Evolutionary conservation across 2,113 vertebrate genomes (phyloP), one percentile per base, ranked within the genome.

Genomic region (Channa maculata): DNA sequence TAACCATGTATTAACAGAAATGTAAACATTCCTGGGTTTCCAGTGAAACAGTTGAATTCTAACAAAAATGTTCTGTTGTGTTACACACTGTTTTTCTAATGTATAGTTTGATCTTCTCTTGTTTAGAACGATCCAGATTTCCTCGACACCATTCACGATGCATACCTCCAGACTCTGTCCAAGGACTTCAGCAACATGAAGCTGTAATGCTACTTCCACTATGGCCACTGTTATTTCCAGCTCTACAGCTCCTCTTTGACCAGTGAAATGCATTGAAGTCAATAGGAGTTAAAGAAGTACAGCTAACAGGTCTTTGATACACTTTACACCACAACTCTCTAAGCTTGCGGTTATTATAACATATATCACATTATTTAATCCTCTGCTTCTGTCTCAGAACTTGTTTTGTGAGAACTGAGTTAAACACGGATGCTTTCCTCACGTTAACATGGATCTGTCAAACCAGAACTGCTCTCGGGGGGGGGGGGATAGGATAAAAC

Each of bases 51-150:
- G 24, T 24, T 24, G 24, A 24, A 24, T 24, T 24, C 24, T 24
- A 24, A 24, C 24, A 24, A 24, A 24, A 24, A 24, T 24, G 24
- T 24, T 24, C 24, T 24, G 24, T 24, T 24, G 24, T 24, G 24
- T 24, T 24, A 24, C 24, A 24, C 24, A 24, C 24, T 24, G 24
- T 24, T 24, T 24, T 24, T 24, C 24, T 24, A 24, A 24, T 24
- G 24, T 24, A 24, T 41, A 7, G 4, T 41, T 41, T 5, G 4
- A 5, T 7, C 44, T 74, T 1, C 0, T 81, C 44, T 75, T 36
- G 3, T 80, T n/a, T 90, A 99, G 98, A 98, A 97, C 15, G 97
- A 99, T 85, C 89, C 96, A 41, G 90, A 85, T 81, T 99, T 99
- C 92, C 96, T 99, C 65, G 92, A 92, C 72, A 94, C 96, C 37